Evolutionary conservation across 2,888 invertebrate species (phyloP).

Genomic region (Exephanes ischioxanthus): DNA sequence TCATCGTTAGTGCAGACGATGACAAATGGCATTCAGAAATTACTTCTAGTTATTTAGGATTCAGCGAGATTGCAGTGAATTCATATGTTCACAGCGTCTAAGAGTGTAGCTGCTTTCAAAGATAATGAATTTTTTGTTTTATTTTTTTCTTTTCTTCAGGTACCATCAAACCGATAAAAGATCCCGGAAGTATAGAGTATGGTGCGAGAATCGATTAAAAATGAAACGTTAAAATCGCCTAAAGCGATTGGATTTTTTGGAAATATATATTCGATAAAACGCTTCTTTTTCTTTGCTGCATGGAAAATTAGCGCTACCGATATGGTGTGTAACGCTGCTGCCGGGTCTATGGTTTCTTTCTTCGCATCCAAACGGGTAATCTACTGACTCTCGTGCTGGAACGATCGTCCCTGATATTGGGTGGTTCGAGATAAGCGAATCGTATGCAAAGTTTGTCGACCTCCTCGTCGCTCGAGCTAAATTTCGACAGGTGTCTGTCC

Average conservation of each 20-base stretch:
- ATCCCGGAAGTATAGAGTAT: slow-evolving; percentile 20
- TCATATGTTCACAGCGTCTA: slow-evolving; percentile 16
- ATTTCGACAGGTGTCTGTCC: slow-evolving; percentile 76
- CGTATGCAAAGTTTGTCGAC: slow-evolving; percentile 79
- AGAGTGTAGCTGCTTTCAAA: slow-evolving; percentile 23
- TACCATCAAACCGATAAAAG: slow-evolving; percentile 43
- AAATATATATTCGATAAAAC: slow-evolving; percentile 8
- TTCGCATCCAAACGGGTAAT: slow-evolving; percentile 77
- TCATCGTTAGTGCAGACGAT: slow-evolving; percentile 8
- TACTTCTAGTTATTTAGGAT: neutral
- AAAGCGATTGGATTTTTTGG: slow-evolving; percentile 18
- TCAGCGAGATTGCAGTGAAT: slow-evolving; percentile 5
- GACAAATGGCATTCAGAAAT: slow-evolving; percentile 18
- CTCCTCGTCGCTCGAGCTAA: slow-evolving; percentile 81
- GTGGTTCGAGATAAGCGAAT: slow-evolving; percentile 68
- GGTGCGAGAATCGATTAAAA: slow-evolving; percentile 8
- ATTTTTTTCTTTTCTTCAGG: slow-evolving; percentile 23
- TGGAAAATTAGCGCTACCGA: neutral
- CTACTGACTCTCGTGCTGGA: slow-evolving; percentile 74
- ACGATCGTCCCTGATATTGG: slow-evolving; percentile 68
- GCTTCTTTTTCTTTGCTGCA: neutral
- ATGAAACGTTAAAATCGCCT: slow-evolving; percentile 3
- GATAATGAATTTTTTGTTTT: neutral
- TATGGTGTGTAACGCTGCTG: neutral
- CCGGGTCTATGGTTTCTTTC: slow-evolving; percentile 74